Percentiles rank a stretch among this genome's conserved stretches.
These are phyloP conservation scores for Lamellibrachia satsuma DNA, from an alignment of 2,888 invertebrate genomes.

Conservation along the genomic window DNA sequence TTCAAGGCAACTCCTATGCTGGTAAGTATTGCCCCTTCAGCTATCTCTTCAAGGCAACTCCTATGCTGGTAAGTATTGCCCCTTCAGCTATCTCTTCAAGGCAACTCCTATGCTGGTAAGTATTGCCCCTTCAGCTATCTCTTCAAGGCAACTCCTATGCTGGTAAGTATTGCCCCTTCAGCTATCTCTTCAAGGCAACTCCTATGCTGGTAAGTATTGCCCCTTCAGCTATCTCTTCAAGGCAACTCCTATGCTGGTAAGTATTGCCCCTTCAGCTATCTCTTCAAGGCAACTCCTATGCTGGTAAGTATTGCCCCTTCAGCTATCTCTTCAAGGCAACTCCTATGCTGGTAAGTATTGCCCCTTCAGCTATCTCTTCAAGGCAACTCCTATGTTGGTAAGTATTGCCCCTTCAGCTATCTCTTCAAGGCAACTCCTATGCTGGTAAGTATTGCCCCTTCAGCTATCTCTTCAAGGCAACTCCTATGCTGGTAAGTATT, in stretches of 20 bases:
- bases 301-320: too few species aligned
- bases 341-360: slow-evolving; percentile 80
- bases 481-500: too few species aligned
- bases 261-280: slow-evolving; percentile 28
- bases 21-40: too few species aligned
- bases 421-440: slow-evolving; percentile 98
- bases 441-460: slow-evolving; percentile 71
- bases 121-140: slow-evolving; percentile 98
- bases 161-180: slow-evolving; percentile 68
- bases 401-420: slow-evolving; percentile 97
- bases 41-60: slow-evolving; percentile 98
- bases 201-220: too few species aligned
- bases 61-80: slow-evolving; percentile 78
- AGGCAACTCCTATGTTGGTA: not conserved
- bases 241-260: slow-evolving; percentile 91
- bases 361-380: not conserved
- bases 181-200: not conserved
- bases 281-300: not conserved
- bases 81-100: not conserved
- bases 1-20: not conserved
- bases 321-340: slow-evolving; percentile 99
- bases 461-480: not conserved
- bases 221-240: slow-evolving; percentile 99
- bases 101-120: not conserved
- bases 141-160: slow-evolving; percentile 97